A percentile compares a stretch with the other conserved stretches of the same genome.
Conservation (phyloP, 2,113 vertebrate genomes). For the Cololabis saira region DNA sequence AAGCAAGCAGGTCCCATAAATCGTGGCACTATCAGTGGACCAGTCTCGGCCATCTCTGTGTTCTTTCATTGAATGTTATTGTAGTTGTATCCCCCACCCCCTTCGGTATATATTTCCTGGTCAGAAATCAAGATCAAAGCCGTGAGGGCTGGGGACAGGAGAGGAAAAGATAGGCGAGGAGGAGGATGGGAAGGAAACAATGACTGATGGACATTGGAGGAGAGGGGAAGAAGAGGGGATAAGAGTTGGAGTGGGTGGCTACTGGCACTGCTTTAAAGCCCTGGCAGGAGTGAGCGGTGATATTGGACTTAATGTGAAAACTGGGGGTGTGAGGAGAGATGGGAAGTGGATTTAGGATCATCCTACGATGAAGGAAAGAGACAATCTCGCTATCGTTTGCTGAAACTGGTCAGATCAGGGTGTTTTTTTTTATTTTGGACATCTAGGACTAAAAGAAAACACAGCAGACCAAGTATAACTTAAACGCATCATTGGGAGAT, state of each 20-base stretch:
- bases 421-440: constrained; percentile 5
- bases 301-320: constrained; percentile 62
- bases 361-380: constrained; percentile 54
- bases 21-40: constrained; percentile 62
- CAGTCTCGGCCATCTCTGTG: constrained; percentile 64
- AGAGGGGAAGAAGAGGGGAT: constrained; percentile 66
- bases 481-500: neutral
- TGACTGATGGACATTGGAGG: constrained; percentile 72
- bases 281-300: constrained; percentile 43
- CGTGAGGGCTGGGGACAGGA: constrained; percentile 18
- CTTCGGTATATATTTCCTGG: constrained; percentile 72
- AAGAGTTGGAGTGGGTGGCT: constrained; percentile 67
- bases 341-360: constrained; percentile 72
- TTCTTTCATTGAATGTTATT: constrained; percentile 74
- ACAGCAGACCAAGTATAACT: constrained; percentile 12
- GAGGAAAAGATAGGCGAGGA: constrained; percentile 16
- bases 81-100: constrained; percentile 51
- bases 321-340: constrained; percentile 64
- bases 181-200: constrained; percentile 64
- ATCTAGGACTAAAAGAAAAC: constrained; percentile 47
- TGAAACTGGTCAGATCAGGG: constrained; percentile 48
- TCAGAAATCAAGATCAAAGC: constrained; percentile 73
- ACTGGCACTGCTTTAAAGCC: constrained; percentile 67
- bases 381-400: constrained; percentile 45
- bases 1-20: constrained; percentile 59